Percentiles rank a stretch among this genome's conserved stretches.
These are phyloP conservation scores for Phalanger gymnotis DNA, from an alignment of 2,797 vertebrate genomes.

Conservation along the genomic window DNA sequence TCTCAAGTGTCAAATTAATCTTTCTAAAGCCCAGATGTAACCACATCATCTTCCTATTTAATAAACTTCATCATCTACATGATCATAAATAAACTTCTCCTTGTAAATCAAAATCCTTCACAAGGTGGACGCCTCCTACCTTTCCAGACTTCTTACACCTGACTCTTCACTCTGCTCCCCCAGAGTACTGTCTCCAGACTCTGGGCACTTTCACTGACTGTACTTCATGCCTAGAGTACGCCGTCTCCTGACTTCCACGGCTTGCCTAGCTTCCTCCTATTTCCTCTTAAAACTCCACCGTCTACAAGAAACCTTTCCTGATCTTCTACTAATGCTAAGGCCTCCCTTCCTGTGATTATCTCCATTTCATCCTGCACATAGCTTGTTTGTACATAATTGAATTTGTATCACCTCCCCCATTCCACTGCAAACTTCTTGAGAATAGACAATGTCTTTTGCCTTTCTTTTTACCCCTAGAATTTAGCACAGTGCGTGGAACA, in stretches of 20 bases:
- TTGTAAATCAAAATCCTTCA: too few relatives aligned
- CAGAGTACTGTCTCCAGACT: background rate
- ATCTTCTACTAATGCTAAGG: background rate
- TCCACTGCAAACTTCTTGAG: background rate
- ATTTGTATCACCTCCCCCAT: background rate
- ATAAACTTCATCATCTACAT: too few relatives aligned
- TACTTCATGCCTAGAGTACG: background rate
- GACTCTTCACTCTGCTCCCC: too few relatives aligned
- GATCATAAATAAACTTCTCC: too few relatives aligned
- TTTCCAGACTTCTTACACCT: background rate
- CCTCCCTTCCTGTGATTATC: background rate
- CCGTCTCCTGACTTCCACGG: background rate
- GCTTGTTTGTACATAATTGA: background rate
- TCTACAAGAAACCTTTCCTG: background rate
- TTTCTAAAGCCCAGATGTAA: too few relatives aligned
- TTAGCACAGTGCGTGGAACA: background rate
- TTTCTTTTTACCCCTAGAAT: background rate
- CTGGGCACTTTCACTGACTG: background rate
- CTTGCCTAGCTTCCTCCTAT: background rate
- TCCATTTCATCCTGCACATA: background rate
- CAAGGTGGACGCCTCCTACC: background rate
- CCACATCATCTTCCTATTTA: too few relatives aligned
- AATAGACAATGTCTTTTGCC: background rate
- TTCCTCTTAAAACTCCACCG: background rate
- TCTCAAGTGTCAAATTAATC: too few relatives aligned